A percentile compares a stretch with the other conserved stretches of the same genome.
Conservation (phyloP, 2,797 vertebrate genomes). For the Vespertilio murinus region DNA sequence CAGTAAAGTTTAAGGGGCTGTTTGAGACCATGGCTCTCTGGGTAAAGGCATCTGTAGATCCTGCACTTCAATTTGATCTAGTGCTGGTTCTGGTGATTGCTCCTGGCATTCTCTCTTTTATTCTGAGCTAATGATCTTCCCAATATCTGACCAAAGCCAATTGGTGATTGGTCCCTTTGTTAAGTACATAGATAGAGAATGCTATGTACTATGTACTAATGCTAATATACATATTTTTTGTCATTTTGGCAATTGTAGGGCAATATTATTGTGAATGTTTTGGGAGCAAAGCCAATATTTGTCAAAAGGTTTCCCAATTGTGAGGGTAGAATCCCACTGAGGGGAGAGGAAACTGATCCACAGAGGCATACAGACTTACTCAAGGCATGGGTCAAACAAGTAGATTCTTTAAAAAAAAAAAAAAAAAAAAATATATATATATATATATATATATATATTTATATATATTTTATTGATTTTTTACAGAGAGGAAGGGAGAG, state of each 20-base stretch:
- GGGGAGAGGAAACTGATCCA: fast-evolving
- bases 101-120: not conserved
- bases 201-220: no score
- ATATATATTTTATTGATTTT: no score
- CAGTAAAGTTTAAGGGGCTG: not conserved
- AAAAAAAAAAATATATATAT: no score
- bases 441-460: no score
- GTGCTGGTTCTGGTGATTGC: not conserved
- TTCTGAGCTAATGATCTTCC: not conserved
- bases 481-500: no score
- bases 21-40: not conserved
- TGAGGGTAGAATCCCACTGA: fast-evolving
- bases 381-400: not conserved
- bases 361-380: not conserved
- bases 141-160: not conserved
- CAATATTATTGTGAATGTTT: not conserved
- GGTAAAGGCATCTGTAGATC: not conserved
- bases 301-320: not conserved
- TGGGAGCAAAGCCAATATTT: not conserved
- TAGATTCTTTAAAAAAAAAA: no score
- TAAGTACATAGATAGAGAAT: not conserved
- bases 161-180: no score
- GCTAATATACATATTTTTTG: not conserved
- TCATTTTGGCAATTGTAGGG: not conserved
- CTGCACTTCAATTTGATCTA: not conserved